Percentiles rank a stretch among this genome's conserved stretches.
These are phyloP conservation scores for Muricea muricata DNA, from an alignment of 92 coral and sea anemone genomes.

Conservation along the genomic window DNA sequence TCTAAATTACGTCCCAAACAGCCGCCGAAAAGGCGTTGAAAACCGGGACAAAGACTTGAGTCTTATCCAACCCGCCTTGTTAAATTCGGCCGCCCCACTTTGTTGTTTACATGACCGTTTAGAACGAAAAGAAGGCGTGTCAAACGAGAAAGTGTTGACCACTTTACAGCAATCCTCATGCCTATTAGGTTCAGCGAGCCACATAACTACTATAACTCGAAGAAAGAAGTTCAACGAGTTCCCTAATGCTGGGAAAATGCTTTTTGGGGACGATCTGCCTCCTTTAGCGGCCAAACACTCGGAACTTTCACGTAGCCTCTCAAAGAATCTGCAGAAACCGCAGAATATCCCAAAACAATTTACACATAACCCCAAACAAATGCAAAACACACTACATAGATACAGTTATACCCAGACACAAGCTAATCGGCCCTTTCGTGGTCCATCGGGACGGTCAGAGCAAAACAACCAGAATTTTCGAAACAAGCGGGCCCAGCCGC, in stretches of 20 bases:
- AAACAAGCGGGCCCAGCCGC: no score
- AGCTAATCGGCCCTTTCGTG: constrained; percentile 10
- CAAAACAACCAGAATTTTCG: background rate
- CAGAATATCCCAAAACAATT: background rate
- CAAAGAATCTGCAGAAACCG: constrained; percentile 40
- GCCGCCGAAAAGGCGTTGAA: constrained; percentile 34
- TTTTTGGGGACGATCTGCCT: constrained; percentile 56
- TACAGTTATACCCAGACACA: background rate
- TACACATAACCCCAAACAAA: background rate
- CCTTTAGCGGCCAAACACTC: constrained; percentile 52
- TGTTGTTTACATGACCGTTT: constrained; percentile 55
- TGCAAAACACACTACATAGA: background rate
- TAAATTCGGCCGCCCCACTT: constrained; percentile 38
- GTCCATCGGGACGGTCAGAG: constrained; percentile 18
- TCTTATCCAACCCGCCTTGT: constrained; percentile 35
- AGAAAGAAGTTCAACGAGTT: constrained; percentile 49
- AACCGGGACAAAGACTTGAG: constrained; percentile 46
- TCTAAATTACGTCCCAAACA: no score
- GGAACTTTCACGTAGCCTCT: no score
- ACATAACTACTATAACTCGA: constrained; percentile 22
- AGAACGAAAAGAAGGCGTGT: constrained; percentile 15
- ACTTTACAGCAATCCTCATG: constrained; percentile 39
- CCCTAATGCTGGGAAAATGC: constrained; percentile 53
- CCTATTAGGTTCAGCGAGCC: constrained; percentile 39
- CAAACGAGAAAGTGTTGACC: constrained; percentile 33